Conservation (phyloP, 53 echinoderm and acorn worm species). For the Luidia sarsii region DNA sequence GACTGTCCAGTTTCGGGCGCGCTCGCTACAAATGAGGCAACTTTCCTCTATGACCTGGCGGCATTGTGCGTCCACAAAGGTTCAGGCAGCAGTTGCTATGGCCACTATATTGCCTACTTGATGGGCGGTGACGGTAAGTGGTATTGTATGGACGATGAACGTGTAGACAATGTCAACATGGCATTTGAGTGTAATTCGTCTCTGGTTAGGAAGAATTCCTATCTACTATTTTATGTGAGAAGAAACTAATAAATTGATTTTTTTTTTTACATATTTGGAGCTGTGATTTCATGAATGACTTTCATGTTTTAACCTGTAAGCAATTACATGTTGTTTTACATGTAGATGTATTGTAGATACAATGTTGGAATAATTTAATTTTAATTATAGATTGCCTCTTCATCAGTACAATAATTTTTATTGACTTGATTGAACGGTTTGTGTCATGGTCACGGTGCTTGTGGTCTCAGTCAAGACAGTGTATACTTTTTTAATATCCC, state of each 20-base stretch:
- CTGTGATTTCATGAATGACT: no score
- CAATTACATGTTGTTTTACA: no score
- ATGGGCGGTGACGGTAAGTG: constrained; percentile 39
- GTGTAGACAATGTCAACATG: constrained; percentile 43
- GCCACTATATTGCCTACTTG: constrained; percentile 56
- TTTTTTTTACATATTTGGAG: no score
- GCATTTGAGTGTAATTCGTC: constrained; percentile 41
- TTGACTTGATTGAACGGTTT: no score
- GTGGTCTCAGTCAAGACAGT: no score
- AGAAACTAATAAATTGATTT: constrained; percentile 15
- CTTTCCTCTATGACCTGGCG: constrained; percentile 32
- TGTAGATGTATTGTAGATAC: no score
- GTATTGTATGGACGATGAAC: constrained; percentile 63
- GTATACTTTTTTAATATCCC: no score
- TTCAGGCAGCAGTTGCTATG: constrained; percentile 34
- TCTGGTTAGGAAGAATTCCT: constrained; percentile 27
- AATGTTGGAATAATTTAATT: no score
- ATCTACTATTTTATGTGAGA: constrained; percentile 50
- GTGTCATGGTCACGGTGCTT: no score
- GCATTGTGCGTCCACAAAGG: constrained; percentile 58
- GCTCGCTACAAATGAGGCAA: background rate
- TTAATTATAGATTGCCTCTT: no score
- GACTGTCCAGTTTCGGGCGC: constrained; percentile 17
- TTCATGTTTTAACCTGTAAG: no score
- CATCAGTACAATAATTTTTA: no score